These are phyloP conservation scores for Oreortyx pictus DNA, from an alignment of 2,797 vertebrate species.

Conservation along the genomic window DNA sequence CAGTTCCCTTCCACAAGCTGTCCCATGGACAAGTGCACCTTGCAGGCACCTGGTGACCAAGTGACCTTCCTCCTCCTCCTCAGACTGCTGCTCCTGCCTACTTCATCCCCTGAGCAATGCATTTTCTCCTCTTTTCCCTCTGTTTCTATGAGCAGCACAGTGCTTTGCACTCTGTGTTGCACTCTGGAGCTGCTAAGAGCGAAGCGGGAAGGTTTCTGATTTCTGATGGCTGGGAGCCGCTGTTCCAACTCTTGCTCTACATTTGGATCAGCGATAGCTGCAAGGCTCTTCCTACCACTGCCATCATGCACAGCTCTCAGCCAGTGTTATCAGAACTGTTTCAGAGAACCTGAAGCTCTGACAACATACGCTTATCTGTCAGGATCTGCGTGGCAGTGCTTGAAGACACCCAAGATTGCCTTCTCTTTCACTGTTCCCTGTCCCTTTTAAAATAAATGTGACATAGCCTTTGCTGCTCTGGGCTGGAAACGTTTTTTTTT, in stretches of 20 bases:
- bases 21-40: not conserved
- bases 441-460: not conserved
- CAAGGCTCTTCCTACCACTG: not conserved
- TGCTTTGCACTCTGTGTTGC: not conserved
- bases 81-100: not conserved
- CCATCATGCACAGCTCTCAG: fast-evolving
- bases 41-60: not conserved
- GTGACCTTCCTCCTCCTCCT: not conserved
- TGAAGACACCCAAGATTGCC: not conserved
- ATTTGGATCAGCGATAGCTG: not conserved
- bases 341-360: not conserved
- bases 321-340: not conserved
- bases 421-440: not conserved
- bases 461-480: not conserved
- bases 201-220: not conserved
- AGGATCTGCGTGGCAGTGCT: not conserved
- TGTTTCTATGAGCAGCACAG: not conserved
- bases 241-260: not conserved
- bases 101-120: fast-evolving
- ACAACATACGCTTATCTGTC: not conserved
- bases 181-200: not conserved
- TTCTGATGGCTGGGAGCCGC: not conserved
- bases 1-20: not conserved
- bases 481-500: conserved; percentile 14
- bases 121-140: not conserved